Evolutionary conservation across 2,888 invertebrate species (phyloP), one percentile per base, ranked within the genome.

Genomic region (Galerucella pusilla): DNA sequence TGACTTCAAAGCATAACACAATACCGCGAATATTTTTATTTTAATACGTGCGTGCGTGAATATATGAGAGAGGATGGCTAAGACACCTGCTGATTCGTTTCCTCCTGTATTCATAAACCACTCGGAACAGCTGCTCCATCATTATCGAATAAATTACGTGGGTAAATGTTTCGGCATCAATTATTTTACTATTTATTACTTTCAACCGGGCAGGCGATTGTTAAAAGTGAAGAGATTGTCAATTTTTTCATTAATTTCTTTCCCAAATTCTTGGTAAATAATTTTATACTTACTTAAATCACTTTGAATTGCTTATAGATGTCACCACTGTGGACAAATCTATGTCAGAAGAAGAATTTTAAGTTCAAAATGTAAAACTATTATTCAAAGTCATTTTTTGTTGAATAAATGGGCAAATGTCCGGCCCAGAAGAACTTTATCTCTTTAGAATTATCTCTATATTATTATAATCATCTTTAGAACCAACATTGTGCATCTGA

Each of bases 71-170:
- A 71, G 71, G 65, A 65, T 57, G 57, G 45, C 20, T 57, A 69
- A 59, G 46, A 68, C 73, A 73, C 73, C 68, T 73, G 75, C 72
- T 70, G 75, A 69, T 46, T 64, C 25, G 64, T 70, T 65, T 66
- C 61, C 67, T 65, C 70, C 73, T 60, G 25, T 66, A 69, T 69
- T 73, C 75, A 75, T 73, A 70, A 75, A 75, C 73, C 75, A 75
- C 73, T 75, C 65, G 61, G 35, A 73, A 59, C 75, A 73, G 75
- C 75, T 75, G 75, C 73, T 73, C 54, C 61, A 73, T 73, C 70
- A 69, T 70, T 70, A 75, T 75, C 70, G 73, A 73, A 72, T 70
- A 68, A 75, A 75, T 73, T 66, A 66, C 52, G 54, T 28, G 45
- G 42, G 65, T 71, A 71, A 71, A 14, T 28, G 35, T 35, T 61